Percentiles rank a stretch among this genome's conserved stretches.
phyloP scores from a whole-genome alignment of 2,888 invertebrate genomes.

The Andricus curvator region DNA sequence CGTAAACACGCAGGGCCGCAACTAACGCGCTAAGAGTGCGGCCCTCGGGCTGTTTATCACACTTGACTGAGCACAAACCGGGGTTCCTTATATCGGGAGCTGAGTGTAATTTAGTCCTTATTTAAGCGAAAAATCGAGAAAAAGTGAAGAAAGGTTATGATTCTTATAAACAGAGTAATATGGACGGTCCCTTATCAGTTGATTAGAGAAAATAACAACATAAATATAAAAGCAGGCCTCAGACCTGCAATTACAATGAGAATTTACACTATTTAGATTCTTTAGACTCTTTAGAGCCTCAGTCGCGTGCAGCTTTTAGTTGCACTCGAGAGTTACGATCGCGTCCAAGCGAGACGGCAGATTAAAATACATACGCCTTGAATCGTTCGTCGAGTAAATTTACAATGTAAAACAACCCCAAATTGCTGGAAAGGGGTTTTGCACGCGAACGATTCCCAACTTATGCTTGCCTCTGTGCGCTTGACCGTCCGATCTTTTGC shows the following conservation, averaged over 20 bases:
- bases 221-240: neutral
- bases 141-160: too few species aligned
- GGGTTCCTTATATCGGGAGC: too few species aligned
- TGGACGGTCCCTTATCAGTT: neutral
- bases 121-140: too few species aligned
- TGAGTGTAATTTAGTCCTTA: too few species aligned
- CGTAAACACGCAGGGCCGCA: too few species aligned
- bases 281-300: neutral
- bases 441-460: neutral
- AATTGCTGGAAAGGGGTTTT: neutral
- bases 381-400: conserved; percentile 17
- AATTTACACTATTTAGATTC: neutral
- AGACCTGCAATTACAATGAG: neutral
- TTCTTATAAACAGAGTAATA: too few species aligned
- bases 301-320: conserved; percentile 5
- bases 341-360: conserved; percentile 12
- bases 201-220: neutral
- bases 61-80: too few species aligned
- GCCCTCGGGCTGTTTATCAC: too few species aligned
- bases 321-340: conserved; percentile 10
- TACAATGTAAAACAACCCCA: conserved; percentile 16
- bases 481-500: conserved; percentile 8
- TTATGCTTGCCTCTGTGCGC: conserved; percentile 9
- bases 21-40: too few species aligned
- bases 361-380: conserved; percentile 5